Conservation (phyloP, 2,797 vertebrate species). For the Ibycter americanus region DNA sequence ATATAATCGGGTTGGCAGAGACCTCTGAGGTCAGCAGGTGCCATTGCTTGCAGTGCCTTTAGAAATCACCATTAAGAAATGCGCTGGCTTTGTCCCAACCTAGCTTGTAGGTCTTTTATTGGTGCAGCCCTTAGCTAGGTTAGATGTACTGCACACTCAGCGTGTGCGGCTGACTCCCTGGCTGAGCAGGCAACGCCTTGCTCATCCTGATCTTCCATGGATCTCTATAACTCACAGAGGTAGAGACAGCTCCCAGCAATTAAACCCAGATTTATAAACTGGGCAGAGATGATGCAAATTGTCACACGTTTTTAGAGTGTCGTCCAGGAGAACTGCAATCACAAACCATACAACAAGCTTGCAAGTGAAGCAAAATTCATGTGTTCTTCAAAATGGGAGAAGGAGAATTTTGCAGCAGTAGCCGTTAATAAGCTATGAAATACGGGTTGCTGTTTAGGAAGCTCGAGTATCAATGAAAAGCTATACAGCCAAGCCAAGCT, state of each 20-base stretch:
- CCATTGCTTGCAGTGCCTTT: neutral
- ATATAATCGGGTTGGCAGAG: neutral
- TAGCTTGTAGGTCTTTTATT: neutral
- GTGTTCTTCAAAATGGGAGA: neutral
- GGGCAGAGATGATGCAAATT: neutral
- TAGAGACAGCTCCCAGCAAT: neutral
- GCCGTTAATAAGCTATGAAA: neutral
- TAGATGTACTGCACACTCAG: accelerated
- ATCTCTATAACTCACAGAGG: neutral
- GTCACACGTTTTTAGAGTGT: accelerated
- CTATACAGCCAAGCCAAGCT: neutral
- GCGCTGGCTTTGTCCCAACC: neutral
- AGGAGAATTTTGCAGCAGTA: neutral
- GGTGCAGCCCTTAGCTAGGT: neutral
- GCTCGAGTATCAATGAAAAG: neutral
- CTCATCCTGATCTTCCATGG: neutral
- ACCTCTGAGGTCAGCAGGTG: neutral
- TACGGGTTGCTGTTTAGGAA: neutral
- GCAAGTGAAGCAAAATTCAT: neutral
- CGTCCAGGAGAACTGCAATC: neutral
- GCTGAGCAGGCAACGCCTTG: neutral
- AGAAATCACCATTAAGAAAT: neutral
- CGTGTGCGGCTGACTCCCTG: neutral
- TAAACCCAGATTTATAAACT: neutral
- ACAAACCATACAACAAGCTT: neutral